These are phyloP conservation scores for Adelges cooleyi DNA, from an alignment of 1,140 invertebrate species.

Conservation along the genomic window DNA sequence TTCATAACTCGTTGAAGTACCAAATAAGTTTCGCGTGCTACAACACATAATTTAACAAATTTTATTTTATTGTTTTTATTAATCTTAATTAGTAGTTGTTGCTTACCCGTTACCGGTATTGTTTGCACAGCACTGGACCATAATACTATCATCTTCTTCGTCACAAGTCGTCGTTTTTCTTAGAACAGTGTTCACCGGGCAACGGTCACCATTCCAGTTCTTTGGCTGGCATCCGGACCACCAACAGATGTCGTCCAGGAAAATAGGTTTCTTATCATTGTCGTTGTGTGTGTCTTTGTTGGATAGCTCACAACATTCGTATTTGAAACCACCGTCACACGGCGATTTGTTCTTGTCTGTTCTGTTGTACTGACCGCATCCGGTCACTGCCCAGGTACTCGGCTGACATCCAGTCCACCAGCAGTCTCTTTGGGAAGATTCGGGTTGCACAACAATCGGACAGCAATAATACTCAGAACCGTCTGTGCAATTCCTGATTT, in stretches of 20 bases:
- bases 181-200: background rate
- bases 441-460: too few species aligned
- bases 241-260: background rate
- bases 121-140: background rate
- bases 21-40: too few species aligned
- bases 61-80: too few species aligned
- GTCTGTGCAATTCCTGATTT: too few species aligned
- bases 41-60: too few species aligned
- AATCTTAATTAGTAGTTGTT: too few species aligned
- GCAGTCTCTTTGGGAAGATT: too few species aligned
- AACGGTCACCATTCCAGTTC: background rate
- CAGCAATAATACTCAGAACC: too few species aligned
- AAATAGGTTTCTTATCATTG: background rate
- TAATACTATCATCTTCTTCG: background rate
- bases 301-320: background rate
- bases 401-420: conserved; percentile 26
- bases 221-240: background rate
- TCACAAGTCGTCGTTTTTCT: background rate
- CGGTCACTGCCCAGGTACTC: conserved; percentile 13
- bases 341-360: background rate
- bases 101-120: background rate
- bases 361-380: conserved; percentile 14
- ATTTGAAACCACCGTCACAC: conserved; percentile 8
- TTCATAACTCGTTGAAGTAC: too few species aligned
- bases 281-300: background rate